These are phyloP conservation scores for Choloepus didactylus DNA, from an alignment of 2,797 vertebrate genomes.

Conservation along the genomic window DNA sequence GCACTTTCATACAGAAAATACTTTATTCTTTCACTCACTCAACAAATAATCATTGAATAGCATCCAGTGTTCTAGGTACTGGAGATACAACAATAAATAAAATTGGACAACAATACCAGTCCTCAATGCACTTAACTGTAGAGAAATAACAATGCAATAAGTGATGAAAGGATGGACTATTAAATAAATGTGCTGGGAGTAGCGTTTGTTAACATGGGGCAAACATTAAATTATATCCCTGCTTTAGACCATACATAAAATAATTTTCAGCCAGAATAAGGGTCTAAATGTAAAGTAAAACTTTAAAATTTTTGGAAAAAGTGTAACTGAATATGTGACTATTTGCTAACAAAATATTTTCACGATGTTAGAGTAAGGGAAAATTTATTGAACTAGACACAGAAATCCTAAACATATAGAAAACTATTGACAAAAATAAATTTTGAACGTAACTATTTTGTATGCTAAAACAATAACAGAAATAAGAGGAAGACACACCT, in stretches of 20 bases:
- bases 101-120: background rate
- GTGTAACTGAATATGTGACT: background rate
- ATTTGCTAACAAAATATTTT: background rate
- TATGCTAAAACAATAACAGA: background rate
- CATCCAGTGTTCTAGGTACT: background rate
- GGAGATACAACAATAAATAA: background rate
- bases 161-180: background rate
- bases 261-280: background rate
- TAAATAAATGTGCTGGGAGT: background rate
- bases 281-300: background rate
- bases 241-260: background rate
- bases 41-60: background rate
- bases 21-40: background rate
- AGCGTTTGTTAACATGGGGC: background rate
- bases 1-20: background rate
- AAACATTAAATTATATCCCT: background rate
- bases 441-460: background rate
- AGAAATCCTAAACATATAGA: background rate
- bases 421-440: background rate
- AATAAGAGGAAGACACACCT: background rate
- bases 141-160: background rate
- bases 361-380: background rate
- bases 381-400: background rate
- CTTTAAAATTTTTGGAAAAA: background rate
- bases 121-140: background rate